phyloP scores from a whole-genome alignment of 2,113 vertebrate genomes.

The Pimephales promelas region DNA sequence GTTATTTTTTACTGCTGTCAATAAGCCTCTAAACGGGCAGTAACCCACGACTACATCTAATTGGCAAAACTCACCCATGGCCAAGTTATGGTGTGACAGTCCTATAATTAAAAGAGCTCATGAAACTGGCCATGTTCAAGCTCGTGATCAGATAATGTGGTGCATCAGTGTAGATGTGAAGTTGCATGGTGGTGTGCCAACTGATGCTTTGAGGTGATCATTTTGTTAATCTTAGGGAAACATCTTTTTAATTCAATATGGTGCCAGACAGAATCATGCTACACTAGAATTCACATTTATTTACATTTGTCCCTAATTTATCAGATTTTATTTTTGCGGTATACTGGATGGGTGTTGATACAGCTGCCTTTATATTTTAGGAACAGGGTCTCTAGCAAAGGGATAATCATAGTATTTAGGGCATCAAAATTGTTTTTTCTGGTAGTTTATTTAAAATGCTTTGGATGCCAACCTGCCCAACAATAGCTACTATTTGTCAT shows the following conservation, averaged over 20 bases:
- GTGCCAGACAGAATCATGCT: neutral
- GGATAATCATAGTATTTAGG: neutral
- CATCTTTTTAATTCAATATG: neutral
- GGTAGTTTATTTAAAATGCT: no score
- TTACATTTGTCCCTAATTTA: no score
- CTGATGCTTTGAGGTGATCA: neutral
- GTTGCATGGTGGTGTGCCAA: neutral
- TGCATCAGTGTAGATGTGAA: neutral
- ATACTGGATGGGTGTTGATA: neutral
- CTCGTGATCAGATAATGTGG: conserved; percentile 8
- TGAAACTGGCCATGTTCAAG: conserved; percentile 18
- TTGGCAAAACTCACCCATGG: conserved; percentile 14
- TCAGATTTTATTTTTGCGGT: no score
- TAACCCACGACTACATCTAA: conserved; percentile 9
- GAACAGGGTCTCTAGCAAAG: neutral
- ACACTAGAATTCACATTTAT: neutral
- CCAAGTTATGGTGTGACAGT: conserved; percentile 20
- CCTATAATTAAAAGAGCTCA: neutral
- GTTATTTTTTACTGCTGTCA: conserved; percentile 50
- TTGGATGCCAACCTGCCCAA: no score
- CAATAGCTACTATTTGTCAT: no score
- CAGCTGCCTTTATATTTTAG: neutral
- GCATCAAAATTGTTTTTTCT: no score
- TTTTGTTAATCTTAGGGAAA: neutral
- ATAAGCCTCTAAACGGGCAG: conserved; percentile 26